Percentiles rank a stretch among this genome's conserved stretches.
Evolutionary conservation across 2,113 vertebrate genomes (phyloP).

Genomic region (Kobus ellipsiprymnus): DNA sequence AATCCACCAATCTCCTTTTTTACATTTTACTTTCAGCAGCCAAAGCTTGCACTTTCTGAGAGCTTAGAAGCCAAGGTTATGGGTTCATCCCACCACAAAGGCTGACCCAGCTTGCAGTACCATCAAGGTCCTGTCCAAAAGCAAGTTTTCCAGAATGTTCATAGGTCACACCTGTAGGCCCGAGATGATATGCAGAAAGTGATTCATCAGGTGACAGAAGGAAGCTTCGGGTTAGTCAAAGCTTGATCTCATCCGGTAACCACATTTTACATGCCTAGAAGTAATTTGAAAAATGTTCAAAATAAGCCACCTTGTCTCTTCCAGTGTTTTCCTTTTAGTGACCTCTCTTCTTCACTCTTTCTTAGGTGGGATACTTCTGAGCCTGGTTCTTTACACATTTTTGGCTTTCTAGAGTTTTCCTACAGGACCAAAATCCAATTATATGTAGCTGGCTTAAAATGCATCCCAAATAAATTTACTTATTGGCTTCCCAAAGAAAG

Average conservation of each 20-base stretch:
- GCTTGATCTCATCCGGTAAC: neutral
- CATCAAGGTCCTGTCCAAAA: neutral
- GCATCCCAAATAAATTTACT: neutral
- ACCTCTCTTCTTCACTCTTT: neutral
- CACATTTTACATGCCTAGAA: neutral
- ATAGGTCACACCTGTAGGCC: neutral
- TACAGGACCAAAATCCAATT: neutral
- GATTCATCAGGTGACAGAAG: neutral
- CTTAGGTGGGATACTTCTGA: neutral
- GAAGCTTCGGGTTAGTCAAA: neutral
- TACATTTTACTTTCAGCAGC: neutral
- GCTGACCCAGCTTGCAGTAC: neutral
- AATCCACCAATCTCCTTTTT: neutral
- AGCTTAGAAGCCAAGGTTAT: neutral
- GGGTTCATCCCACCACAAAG: neutral
- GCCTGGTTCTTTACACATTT: neutral
- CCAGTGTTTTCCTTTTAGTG: neutral
- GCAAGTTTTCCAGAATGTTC: neutral
- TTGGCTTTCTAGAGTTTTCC: neutral
- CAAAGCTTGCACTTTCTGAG: neutral
- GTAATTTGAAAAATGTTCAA: constrained; percentile 8
- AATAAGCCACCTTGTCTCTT: neutral
- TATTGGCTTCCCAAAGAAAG: neutral
- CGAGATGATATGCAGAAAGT: neutral
- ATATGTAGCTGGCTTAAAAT: neutral